phyloP scores from a whole-genome alignment of 2,888 invertebrate genomes.

The Dexiosoma caninum region DNA sequence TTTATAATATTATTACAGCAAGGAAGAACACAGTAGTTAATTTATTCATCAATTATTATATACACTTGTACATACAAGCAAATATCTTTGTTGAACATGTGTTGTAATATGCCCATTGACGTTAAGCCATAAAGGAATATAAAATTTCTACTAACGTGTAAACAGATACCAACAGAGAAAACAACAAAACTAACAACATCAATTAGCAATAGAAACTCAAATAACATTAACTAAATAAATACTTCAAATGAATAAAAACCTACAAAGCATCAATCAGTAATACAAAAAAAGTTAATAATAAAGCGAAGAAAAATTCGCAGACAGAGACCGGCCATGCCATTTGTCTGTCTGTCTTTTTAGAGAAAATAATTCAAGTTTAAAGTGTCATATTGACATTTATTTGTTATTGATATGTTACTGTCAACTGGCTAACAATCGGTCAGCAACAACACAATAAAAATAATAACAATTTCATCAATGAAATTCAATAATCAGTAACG shows the following conservation, averaged over 20 bases:
- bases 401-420: slow-evolving; percentile 61
- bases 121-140: neutral
- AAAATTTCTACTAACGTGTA: neutral
- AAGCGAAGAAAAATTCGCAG: neutral
- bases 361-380: slow-evolving; percentile 51
- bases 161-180: slow-evolving; percentile 3
- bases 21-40: no score
- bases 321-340: slow-evolving; percentile 6
- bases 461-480: slow-evolving; percentile 31
- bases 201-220: neutral
- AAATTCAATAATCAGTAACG: neutral
- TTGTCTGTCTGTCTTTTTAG: neutral
- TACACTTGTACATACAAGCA: no score
- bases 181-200: neutral
- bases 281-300: neutral
- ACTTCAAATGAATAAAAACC: neutral
- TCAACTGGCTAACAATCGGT: slow-evolving; percentile 42
- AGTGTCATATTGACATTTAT: slow-evolving; percentile 64
- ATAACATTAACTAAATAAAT: neutral
- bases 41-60: no score
- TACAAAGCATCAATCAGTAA: neutral
- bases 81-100: no score
- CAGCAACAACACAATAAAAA: slow-evolving; percentile 16
- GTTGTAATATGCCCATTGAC: slow-evolving; percentile 3
- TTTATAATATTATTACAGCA: no score